Evolutionary conservation across 2,113 vertebrate genomes (phyloP), one percentile per base, ranked within the genome.

Genomic region (Kobus ellipsiprymnus): DNA sequence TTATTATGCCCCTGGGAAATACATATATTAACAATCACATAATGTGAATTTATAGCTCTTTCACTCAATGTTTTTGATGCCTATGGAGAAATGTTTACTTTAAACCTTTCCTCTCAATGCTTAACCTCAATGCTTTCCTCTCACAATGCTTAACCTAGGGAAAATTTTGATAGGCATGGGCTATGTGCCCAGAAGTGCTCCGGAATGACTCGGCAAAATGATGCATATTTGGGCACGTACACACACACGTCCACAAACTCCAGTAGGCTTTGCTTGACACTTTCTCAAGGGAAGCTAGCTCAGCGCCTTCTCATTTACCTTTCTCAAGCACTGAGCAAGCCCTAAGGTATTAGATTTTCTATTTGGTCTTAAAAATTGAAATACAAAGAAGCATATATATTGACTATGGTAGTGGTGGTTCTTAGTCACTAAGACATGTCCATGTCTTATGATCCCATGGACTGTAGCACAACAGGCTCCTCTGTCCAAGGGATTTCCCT

Each of bases 141-240:
- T 95, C 29, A 59, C 15, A 92, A 4, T 87, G 52, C 83, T 60
- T 8, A 94, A 46, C 78, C 4, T 86, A 83, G 52, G 17, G 83
- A 14, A 30, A 50, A 23, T 64, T 48, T 50, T 44, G 6, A 44
- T 23, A 30, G 44, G 74, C 59, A 17, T 48, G 16, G 46, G 12
- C 71, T 62, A 0, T 82, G 40, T 85, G n/a, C 33, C 16, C 87
- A 81, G 64, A 90, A 80, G 33, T 48, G 19, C 30, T 74, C 10
- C 9, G 4, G 50, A 44, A 54, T 82, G 54, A 40, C 54, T 40
- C n/a, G 5, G 3, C 11, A 3, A 71, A 48, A 71, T 44, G 52
- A 33, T 57, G 23, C 3, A 1, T 17, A 0, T 52, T 27, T 60
- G n/a, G 13, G 6, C 2, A 17, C 2, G 2, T 6, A 5, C 1